These are phyloP conservation scores for Drosophila dunni DNA, from an alignment of 1,140 invertebrate species.

Conservation along the genomic window DNA sequence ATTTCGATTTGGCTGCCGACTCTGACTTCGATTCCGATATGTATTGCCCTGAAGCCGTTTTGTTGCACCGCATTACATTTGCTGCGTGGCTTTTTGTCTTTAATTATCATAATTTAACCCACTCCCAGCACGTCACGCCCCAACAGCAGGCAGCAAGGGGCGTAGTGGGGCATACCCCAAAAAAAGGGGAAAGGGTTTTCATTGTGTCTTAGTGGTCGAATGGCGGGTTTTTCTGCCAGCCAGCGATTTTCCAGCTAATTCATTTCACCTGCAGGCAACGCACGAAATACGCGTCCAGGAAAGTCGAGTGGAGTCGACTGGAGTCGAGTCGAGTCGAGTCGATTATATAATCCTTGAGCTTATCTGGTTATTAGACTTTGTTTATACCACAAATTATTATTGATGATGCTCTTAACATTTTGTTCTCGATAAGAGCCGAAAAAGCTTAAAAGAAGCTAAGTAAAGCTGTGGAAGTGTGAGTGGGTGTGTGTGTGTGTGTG, in stretches of 20 bases:
- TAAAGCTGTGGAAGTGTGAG: too few relatives aligned
- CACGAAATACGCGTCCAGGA: constrained; percentile 15
- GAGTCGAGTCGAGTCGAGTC: constrained; percentile 8
- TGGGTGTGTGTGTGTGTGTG: neutral
- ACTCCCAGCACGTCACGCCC: constrained; percentile 59
- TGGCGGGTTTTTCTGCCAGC: neutral
- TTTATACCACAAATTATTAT: constrained; percentile 41
- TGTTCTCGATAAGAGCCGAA: neutral
- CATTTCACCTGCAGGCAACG: constrained; percentile 53
- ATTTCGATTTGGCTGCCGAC: neutral
- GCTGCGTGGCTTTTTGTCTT: constrained; percentile 21
- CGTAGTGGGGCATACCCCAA: neutral
- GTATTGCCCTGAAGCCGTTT: constrained; percentile 20
- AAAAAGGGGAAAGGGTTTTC: constrained; percentile 25
- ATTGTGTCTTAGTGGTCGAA: neutral
- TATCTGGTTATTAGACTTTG: constrained; percentile 30
- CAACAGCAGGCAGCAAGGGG: neutral
- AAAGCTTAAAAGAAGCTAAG: neutral
- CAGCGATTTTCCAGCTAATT: constrained; percentile 30
- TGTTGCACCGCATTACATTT: constrained; percentile 3
- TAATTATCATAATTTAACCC: constrained; percentile 77
- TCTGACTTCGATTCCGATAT: neutral
- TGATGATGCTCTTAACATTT: constrained; percentile 28
- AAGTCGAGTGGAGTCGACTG: too few relatives aligned
- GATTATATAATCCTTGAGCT: constrained; percentile 37